phyloP scores from a whole-genome alignment of 1,140 invertebrate genomes.

The Andricus grossulariae region DNA sequence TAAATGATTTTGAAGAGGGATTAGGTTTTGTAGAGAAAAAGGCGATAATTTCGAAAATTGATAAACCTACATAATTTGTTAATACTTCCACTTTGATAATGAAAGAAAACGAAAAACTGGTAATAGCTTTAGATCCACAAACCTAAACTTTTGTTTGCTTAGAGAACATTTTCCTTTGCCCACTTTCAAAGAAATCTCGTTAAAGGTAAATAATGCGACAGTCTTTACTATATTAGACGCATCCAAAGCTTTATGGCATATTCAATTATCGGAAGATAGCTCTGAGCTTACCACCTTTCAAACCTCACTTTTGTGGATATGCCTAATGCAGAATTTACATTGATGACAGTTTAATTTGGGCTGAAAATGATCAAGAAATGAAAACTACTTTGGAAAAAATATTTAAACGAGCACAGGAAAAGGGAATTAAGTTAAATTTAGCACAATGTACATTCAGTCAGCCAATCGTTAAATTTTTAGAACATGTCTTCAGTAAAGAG shows the following conservation, averaged over 20 bases:
- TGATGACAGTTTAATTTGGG: not conserved
- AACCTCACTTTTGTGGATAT: slow-evolving; percentile 28
- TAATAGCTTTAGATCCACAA: slow-evolving; percentile 67
- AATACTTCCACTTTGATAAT: slow-evolving; percentile 59
- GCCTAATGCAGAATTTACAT: too few relatives aligned
- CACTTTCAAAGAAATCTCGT: slow-evolving; percentile 38
- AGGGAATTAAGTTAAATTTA: slow-evolving; percentile 39
- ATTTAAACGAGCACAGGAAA: slow-evolving; percentile 37
- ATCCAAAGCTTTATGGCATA: slow-evolving; percentile 57
- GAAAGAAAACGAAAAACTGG: not conserved
- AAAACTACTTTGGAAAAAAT: slow-evolving; percentile 30
- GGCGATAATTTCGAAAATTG: slow-evolving; percentile 48
- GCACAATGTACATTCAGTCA: slow-evolving; percentile 40
- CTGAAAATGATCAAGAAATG: slow-evolving; percentile 1
- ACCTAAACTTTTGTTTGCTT: slow-evolving; percentile 59
- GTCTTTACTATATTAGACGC: slow-evolving; percentile 53
- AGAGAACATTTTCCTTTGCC: slow-evolving; percentile 41
- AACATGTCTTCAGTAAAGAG: slow-evolving; percentile 29
- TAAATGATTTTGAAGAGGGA: slow-evolving; percentile 45
- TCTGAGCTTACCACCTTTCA: slow-evolving; percentile 41
- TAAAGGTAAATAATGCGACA: slow-evolving; percentile 45
- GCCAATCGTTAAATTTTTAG: slow-evolving; percentile 30
- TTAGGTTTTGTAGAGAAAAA: slow-evolving; percentile 49
- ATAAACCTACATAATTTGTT: slow-evolving; percentile 65
- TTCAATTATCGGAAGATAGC: slow-evolving; percentile 47